Conservation (phyloP, 2,888 invertebrate genomes). For the Eurytoma adleriae region DNA sequence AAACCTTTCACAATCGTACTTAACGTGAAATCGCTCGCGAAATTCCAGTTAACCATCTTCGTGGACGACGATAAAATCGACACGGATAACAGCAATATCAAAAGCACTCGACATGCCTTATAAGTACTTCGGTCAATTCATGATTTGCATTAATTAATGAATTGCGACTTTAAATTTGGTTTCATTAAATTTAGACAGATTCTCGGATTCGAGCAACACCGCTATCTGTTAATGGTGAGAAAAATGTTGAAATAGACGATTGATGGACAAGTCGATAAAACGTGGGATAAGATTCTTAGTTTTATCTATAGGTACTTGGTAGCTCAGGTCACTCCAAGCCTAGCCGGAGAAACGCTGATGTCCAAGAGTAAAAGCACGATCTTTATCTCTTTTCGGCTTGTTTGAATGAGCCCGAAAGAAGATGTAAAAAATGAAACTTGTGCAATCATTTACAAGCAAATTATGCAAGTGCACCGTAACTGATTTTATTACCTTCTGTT, state of each 20-base stretch:
- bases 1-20: conserved; percentile 24
- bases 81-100: not conserved
- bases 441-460: conserved; percentile 6
- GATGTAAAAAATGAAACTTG: not conserved
- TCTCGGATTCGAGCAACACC: too few species aligned
- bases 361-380: conserved; percentile 6
- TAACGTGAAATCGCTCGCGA: conserved; percentile 28
- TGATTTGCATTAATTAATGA: not conserved
- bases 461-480: conserved; percentile 3
- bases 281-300: not conserved
- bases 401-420: not conserved
- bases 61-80: not conserved
- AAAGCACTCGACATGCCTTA: too few species aligned
- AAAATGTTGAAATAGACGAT: not conserved
- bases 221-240: not conserved
- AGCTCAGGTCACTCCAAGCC: not conserved
- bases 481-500: not conserved
- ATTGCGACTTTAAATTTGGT: not conserved
- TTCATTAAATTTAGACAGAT: not conserved
- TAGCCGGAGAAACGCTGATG: not conserved
- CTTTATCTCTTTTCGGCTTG: conserved; percentile 36
- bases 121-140: too few species aligned
- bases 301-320: conserved; percentile 1
- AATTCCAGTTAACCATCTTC: conserved; percentile 30
- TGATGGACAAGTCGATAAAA: conserved; percentile 14